Evolutionary conservation across 35 echinoderm and acorn worm species (phyloP).

Genomic region (Eucidaris tribuloides): DNA sequence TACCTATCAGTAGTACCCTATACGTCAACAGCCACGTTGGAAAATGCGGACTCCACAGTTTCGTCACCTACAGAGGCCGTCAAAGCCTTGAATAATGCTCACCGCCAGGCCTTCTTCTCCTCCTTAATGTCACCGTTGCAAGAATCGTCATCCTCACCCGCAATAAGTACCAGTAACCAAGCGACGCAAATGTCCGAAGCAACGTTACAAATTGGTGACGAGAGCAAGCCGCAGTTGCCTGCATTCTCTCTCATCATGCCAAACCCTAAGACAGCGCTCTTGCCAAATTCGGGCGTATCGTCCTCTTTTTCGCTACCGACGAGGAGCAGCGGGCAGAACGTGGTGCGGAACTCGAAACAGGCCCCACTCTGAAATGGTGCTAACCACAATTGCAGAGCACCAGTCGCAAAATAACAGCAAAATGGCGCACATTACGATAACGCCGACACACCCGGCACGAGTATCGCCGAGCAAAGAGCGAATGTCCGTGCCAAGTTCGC

Average conservation of each 20-base stretch:
- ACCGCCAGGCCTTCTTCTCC: conserved; percentile 55
- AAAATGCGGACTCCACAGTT: conserved; percentile 20
- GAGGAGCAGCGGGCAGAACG: background rate
- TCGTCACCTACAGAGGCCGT: conserved; percentile 76
- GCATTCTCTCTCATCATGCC: conserved; percentile 65
- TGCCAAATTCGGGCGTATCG: background rate
- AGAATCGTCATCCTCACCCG: background rate
- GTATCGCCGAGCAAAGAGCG: background rate
- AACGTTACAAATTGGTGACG: conserved; percentile 46
- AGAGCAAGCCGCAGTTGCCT: background rate
- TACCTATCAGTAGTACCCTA: conserved; percentile 22
- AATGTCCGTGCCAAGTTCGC: conserved; percentile 5
- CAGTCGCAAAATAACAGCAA: background rate
- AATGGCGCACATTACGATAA: conserved; percentile 9
- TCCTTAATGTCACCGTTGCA: conserved; percentile 32
- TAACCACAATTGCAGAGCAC: conserved; percentile 24
- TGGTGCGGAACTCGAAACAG: background rate
- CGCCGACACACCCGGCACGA: background rate
- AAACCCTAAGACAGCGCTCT: conserved; percentile 38
- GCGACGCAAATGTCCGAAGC: conserved; percentile 54
- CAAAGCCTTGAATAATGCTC: conserved; percentile 55
- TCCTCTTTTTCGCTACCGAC: conserved; percentile 24
- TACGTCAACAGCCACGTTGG: too few relatives aligned
- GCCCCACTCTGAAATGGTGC: background rate
- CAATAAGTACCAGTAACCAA: conserved; percentile 12